A percentile compares a stretch with the other conserved stretches of the same genome.
Evolutionary conservation across 2,797 vertebrate genomes (phyloP).

Genomic region (Anguilla anguilla): DNA sequence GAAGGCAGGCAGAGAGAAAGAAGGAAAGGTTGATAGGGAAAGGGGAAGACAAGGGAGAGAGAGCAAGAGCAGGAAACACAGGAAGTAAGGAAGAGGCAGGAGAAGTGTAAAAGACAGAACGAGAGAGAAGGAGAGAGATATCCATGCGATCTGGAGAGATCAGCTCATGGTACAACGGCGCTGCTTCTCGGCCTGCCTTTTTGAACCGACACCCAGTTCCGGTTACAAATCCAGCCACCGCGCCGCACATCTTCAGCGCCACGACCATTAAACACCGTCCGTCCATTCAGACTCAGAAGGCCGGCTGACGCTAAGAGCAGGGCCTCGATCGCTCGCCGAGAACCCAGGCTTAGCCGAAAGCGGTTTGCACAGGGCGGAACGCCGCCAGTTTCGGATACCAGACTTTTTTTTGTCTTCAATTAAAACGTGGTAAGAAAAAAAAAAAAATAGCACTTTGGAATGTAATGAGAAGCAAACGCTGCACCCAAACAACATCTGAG

Average conservation of each 20-base stretch:
- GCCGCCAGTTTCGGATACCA: background rate
- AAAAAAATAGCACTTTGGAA: background rate
- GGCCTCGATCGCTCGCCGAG: background rate
- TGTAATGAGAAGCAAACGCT: slow-evolving; percentile 26
- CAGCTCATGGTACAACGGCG: background rate
- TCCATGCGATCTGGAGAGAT: too few species aligned
- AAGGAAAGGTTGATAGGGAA: too few species aligned
- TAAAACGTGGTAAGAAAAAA: background rate
- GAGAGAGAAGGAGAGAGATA: too few species aligned
- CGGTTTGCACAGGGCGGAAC: background rate
- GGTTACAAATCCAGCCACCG: background rate
- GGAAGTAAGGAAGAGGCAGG: too few species aligned
- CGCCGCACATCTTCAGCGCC: background rate
- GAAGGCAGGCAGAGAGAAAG: too few species aligned
- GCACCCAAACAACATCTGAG: slow-evolving; percentile 19
- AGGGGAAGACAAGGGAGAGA: too few species aligned
- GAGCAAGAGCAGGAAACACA: too few species aligned
- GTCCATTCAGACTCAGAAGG: background rate
- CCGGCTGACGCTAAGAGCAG: background rate
- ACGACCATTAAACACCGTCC: too few species aligned
- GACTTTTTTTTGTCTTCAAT: slow-evolving; percentile 8
- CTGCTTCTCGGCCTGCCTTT: background rate
- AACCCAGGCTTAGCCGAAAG: background rate
- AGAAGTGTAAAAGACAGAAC: too few species aligned
- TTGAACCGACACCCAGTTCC: background rate